phyloP scores from a whole-genome alignment of 1,140 invertebrate genomes.

The Eumeta japonica region DNA sequence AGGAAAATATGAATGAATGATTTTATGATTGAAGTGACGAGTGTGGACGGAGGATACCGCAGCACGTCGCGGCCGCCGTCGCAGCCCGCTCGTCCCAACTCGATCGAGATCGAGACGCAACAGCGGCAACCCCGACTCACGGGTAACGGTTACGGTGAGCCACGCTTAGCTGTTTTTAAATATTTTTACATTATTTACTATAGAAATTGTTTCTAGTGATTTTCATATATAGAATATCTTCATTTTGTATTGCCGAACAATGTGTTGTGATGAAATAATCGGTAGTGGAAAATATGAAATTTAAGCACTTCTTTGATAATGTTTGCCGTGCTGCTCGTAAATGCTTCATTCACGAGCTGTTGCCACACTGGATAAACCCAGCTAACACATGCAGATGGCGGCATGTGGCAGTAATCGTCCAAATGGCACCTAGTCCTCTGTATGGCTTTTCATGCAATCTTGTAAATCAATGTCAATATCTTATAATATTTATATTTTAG shows the following conservation, averaged over 20 bases:
- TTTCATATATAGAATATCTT: not conserved
- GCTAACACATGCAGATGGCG: too few relatives aligned
- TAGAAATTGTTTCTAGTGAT: not conserved
- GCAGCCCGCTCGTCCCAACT: conserved; percentile 45
- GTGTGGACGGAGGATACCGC: conserved; percentile 40
- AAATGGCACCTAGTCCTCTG: too few relatives aligned
- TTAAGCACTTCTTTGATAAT: too few relatives aligned
- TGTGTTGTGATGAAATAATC: not conserved
- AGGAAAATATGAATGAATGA: not conserved
- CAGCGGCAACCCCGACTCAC: conserved; percentile 41
- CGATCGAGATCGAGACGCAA: conserved; percentile 50
- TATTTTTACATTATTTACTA: not conserved
- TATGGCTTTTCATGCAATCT: too few relatives aligned
- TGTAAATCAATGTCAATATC: too few relatives aligned
- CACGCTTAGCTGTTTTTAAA: too few relatives aligned
- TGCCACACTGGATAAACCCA: too few relatives aligned
- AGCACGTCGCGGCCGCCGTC: conserved; percentile 23
- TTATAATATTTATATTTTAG: too few relatives aligned
- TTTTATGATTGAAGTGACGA: conserved; percentile 30
- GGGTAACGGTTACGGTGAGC: conserved; percentile 46
- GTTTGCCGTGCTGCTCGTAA: too few relatives aligned
- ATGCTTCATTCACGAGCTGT: too few relatives aligned
- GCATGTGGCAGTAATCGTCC: too few relatives aligned
- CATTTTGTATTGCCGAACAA: not conserved
- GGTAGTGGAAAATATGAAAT: not conserved